A percentile compares a stretch with the other conserved stretches of the same genome.
Evolutionary conservation across 2,888 invertebrate species (phyloP).

Genomic region (Zootermopsis nevadensis): DNA sequence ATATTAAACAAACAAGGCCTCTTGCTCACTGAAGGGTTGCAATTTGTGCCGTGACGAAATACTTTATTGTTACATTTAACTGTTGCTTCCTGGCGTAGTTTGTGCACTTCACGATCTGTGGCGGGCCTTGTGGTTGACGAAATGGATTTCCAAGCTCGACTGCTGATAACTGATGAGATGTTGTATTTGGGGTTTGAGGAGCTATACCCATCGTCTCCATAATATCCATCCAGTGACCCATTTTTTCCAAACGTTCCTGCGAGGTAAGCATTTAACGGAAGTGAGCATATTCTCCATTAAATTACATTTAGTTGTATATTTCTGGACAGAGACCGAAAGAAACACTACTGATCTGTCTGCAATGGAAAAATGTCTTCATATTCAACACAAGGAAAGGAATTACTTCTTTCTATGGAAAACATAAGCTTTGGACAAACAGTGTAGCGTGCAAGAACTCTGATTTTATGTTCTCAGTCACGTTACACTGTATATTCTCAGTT

Average conservation of each 20-base stretch:
- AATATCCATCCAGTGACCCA: constrained; percentile 18
- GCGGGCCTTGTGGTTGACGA: neutral
- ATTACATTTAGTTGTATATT: too few relatives aligned
- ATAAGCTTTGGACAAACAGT: too few relatives aligned
- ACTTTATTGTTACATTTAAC: neutral
- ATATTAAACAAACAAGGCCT: constrained; percentile 11
- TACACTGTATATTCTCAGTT: too few relatives aligned
- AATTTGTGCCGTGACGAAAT: neutral
- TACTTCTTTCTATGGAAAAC: too few relatives aligned
- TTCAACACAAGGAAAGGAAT: too few relatives aligned
- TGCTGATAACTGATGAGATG: neutral
- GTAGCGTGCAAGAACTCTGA: too few relatives aligned
- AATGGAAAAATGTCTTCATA: too few relatives aligned
- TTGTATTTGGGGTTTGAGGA: neutral
- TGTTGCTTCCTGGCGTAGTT: constrained; percentile 6
- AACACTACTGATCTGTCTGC: too few relatives aligned
- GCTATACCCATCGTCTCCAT: neutral
- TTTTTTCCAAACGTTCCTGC: constrained; percentile 19
- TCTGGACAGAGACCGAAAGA: too few relatives aligned
- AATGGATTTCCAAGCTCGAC: neutral
- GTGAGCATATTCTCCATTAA: too few relatives aligned
- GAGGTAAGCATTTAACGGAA: neutral
- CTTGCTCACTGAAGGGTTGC: neutral
- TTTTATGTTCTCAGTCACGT: too few relatives aligned
- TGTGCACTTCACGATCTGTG: neutral